Evolutionary conservation across 2,797 vertebrate species (phyloP).

Genomic region (Graptemys geographica): DNA sequence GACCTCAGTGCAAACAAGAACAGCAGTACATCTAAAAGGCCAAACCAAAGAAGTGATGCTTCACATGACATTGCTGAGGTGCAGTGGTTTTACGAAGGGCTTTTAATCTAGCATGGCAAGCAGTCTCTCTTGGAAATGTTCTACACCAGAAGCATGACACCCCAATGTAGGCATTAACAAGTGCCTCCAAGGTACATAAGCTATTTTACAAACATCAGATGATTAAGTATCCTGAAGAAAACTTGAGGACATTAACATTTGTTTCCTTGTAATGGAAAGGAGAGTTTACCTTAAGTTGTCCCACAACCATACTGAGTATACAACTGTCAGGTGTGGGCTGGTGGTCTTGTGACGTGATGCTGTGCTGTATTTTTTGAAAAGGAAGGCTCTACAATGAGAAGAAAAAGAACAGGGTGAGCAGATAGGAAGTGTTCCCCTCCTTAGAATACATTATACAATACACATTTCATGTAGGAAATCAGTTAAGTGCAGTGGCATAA

Average conservation of each 20-base stretch:
- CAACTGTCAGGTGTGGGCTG: slow-evolving; percentile 98
- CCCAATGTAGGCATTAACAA: not conserved
- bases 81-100: not conserved
- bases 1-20: not conserved
- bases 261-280: slow-evolving; percentile 8
- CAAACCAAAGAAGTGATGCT: not conserved
- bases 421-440: not conserved
- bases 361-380: slow-evolving; percentile 98
- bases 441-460: not conserved
- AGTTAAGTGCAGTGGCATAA: not conserved
- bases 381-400: slow-evolving; percentile 90
- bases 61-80: not conserved
- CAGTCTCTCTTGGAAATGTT: not conserved
- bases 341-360: slow-evolving; percentile 98
- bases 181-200: not conserved
- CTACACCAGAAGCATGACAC: not conserved
- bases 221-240: slow-evolving; percentile 12
- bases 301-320: slow-evolving; percentile 99
- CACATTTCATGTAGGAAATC: not conserved
- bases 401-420: slow-evolving; percentile 12
- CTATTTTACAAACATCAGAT: not conserved
- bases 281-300: slow-evolving; percentile 94
- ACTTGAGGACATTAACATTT: not conserved
- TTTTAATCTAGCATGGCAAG: not conserved
- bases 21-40: not conserved